A percentile compares a stretch with the other conserved stretches of the same genome.
Conservation (phyloP, 2,797 vertebrate genomes). For the Falco naumanni region DNA sequence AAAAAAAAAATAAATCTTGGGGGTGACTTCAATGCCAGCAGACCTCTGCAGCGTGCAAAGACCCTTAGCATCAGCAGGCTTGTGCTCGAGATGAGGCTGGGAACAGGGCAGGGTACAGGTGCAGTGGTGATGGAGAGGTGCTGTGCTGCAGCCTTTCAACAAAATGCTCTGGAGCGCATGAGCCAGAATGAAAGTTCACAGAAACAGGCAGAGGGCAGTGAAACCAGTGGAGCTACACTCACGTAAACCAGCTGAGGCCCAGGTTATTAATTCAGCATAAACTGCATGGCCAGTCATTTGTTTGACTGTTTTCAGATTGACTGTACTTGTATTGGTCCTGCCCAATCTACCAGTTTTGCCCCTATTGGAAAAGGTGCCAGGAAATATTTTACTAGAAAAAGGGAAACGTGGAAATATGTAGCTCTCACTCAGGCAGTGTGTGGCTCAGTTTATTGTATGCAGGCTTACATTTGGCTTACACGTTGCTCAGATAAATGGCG, state of each 20-base stretch:
- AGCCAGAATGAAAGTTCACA: not conserved
- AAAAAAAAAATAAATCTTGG: not conserved
- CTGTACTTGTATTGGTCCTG: fast-evolving
- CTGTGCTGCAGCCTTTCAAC: not conserved
- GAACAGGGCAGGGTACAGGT: not conserved
- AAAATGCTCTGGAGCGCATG: not conserved
- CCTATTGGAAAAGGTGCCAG: not conserved
- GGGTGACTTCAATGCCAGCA: not conserved
- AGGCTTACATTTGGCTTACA: not conserved
- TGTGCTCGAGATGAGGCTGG: not conserved
- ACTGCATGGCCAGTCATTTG: not conserved
- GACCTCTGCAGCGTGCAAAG: not conserved
- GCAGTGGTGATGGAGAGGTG: not conserved
- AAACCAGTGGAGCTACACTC: not conserved
- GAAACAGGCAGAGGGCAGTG: not conserved
- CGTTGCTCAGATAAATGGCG: not conserved
- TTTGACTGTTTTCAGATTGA: not conserved
- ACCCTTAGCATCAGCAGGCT: not conserved
- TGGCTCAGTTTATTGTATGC: not conserved
- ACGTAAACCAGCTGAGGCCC: not conserved
- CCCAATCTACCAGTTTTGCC: not conserved
- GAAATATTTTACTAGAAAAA: not conserved
- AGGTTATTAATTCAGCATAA: not conserved
- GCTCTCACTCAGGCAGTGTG: not conserved
- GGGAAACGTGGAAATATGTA: not conserved